These are phyloP conservation scores for Drosophila burlai DNA, from an alignment of 1,140 invertebrate species.

Conservation along the genomic window DNA sequence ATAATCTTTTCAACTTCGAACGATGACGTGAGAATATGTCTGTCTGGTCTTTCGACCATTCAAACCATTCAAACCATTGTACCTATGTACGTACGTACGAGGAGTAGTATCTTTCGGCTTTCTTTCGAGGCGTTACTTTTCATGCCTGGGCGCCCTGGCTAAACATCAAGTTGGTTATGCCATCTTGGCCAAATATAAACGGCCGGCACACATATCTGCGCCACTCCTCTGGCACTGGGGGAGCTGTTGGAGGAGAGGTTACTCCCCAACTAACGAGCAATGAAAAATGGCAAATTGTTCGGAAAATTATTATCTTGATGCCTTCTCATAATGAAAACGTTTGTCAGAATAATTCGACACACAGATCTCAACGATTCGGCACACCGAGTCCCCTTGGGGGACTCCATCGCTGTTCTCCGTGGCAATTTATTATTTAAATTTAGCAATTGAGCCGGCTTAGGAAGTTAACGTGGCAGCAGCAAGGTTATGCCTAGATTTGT, in stretches of 20 bases:
- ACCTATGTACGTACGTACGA: neutral
- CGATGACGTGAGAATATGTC: slow-evolving; percentile 68
- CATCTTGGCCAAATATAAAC: slow-evolving; percentile 73
- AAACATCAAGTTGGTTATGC: slow-evolving; percentile 60
- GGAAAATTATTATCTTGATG: slow-evolving; percentile 74
- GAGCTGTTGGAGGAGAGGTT: slow-evolving; percentile 19
- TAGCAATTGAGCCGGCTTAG: slow-evolving; percentile 40
- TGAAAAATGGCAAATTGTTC: slow-evolving; percentile 79
- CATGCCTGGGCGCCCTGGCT: slow-evolving; percentile 58
- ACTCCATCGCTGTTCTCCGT: neutral
- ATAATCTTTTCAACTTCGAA: slow-evolving; percentile 50
- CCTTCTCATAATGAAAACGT: slow-evolving; percentile 75
- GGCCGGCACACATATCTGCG: slow-evolving; percentile 18
- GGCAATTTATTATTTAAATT: slow-evolving; percentile 61
- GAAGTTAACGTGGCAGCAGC: slow-evolving; percentile 40
- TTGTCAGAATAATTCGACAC: slow-evolving; percentile 75
- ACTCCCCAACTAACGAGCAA: slow-evolving; percentile 55
- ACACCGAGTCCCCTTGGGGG: slow-evolving; percentile 41
- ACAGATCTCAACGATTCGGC: slow-evolving; percentile 58
- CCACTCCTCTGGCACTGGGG: slow-evolving; percentile 9
- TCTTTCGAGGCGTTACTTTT: slow-evolving; percentile 51
- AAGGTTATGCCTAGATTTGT: slow-evolving; percentile 31
- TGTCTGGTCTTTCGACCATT: slow-evolving; percentile 16
- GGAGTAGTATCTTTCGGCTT: slow-evolving; percentile 31
- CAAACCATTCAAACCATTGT: slow-evolving; percentile 13